A percentile compares a stretch with the other conserved stretches of the same genome.
These are phyloP conservation scores for Chrysotoxum bicinctum DNA, from an alignment of 2,888 invertebrate species.

Conservation along the genomic window DNA sequence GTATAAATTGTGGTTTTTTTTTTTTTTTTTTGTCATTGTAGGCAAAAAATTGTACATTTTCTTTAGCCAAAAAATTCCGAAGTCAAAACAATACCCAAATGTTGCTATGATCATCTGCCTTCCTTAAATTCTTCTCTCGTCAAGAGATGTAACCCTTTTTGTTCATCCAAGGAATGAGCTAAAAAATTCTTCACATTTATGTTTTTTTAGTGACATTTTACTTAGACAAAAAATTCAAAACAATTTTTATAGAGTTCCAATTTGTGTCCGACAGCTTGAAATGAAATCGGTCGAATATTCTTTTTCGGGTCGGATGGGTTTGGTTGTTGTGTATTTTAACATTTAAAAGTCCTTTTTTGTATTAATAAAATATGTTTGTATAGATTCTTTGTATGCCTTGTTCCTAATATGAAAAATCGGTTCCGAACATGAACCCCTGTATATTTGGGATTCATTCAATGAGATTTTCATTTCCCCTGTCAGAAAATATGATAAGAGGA, in stretches of 20 bases:
- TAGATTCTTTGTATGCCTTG: not conserved
- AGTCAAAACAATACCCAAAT: conserved; percentile 45
- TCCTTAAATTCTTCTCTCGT: not conserved
- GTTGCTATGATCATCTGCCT: conserved; percentile 37
- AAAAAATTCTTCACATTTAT: not conserved
- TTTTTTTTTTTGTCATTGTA: not conserved
- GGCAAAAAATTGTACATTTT: conserved; percentile 23
- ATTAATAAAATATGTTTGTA: conserved; percentile 3
- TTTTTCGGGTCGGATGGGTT: conserved; percentile 6
- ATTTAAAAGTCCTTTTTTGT: conserved; percentile 4
- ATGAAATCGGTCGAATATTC: conserved; percentile 11
- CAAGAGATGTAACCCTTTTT: conserved; percentile 40
- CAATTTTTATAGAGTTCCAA: conserved; percentile 62
- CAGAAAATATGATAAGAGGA: conserved; percentile 21
- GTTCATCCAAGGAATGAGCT: not conserved
- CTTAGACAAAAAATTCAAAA: conserved; percentile 34
- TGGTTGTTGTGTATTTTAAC: not conserved
- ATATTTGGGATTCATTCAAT: conserved; percentile 16
- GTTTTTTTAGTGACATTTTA: not conserved
- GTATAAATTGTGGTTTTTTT: not conserved
- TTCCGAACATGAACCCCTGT: not conserved
- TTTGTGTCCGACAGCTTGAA: conserved; percentile 41
- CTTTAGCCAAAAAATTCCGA: conserved; percentile 43
- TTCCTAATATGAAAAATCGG: conserved; percentile 15
- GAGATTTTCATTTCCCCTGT: conserved; percentile 28